Evolutionary conservation across 64 coral and sea anemone species (phyloP).

Genomic region (Porites australiensis): DNA sequence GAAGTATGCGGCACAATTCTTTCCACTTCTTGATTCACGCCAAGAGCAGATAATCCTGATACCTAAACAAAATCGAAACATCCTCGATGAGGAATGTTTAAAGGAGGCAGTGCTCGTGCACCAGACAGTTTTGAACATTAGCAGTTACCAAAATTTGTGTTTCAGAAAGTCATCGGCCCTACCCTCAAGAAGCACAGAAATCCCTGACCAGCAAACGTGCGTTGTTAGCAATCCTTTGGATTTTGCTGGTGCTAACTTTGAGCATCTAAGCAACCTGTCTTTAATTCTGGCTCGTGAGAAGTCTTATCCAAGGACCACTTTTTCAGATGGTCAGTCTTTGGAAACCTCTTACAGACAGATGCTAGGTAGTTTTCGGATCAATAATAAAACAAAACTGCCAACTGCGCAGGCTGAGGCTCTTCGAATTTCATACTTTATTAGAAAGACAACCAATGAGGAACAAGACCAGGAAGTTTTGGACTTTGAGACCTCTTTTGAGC

Average conservation of each 20-base stretch:
- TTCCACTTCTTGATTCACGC: slow-evolving; percentile 13
- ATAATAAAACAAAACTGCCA: neutral
- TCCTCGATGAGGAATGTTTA: slow-evolving; percentile 22
- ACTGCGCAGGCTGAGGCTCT: neutral
- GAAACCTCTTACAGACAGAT: neutral
- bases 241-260: slow-evolving; percentile 39
- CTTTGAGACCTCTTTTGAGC: slow-evolving; percentile 6
- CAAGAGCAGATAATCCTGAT: slow-evolving; percentile 16
- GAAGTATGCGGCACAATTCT: neutral
- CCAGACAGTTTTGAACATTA: neutral
- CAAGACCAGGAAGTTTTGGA: neutral
- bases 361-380: neutral
- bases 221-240: slow-evolving; percentile 18
- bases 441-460: neutral
- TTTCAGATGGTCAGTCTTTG: slow-evolving; percentile 9
- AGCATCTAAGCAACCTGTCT: slow-evolving; percentile 27
- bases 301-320: neutral
- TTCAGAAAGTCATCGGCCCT: neutral
- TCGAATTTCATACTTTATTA: slow-evolving; percentile 4
- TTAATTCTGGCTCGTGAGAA: neutral
- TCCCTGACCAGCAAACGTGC: neutral
- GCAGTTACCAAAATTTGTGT: neutral
- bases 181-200: neutral
- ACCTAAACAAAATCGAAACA: neutral
- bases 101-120: neutral